phyloP scores from a whole-genome alignment of 2,113 vertebrate genomes.

The Neodontobutis hainanensis region DNA sequence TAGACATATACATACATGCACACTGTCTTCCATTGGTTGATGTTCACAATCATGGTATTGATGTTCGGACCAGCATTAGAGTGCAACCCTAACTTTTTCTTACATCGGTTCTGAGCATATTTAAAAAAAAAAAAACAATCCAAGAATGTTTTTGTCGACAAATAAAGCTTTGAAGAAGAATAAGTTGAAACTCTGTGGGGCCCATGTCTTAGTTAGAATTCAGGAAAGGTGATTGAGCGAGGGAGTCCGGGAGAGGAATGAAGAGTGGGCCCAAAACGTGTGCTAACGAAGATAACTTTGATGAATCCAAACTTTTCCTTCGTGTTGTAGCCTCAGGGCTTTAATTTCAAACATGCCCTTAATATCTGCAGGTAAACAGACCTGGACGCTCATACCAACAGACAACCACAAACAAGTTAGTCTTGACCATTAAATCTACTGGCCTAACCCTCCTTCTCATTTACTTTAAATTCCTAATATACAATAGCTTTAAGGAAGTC shows the following conservation, averaged over 20 bases:
- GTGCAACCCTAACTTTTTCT: conserved; percentile 36
- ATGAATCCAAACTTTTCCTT: conserved; percentile 34
- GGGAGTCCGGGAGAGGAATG: background rate
- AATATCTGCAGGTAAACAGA: conserved; percentile 32
- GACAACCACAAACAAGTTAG: background rate
- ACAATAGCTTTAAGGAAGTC: too few species aligned
- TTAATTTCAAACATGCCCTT: conserved; percentile 34
- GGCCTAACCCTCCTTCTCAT: too few species aligned
- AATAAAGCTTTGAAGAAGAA: conserved; percentile 19
- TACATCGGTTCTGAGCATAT: background rate
- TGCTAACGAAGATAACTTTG: conserved; percentile 51
- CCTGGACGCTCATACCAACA: conserved; percentile 28
- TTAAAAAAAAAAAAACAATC: conserved; percentile 17
- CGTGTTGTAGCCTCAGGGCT: conserved; percentile 30
- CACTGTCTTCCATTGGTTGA: conserved; percentile 12
- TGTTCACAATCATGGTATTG: conserved; percentile 22
- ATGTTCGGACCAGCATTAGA: conserved; percentile 21
- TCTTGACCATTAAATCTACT: too few species aligned
- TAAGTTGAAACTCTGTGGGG: conserved; percentile 24
- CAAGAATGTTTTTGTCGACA: background rate
- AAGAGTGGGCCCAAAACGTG: conserved; percentile 37
- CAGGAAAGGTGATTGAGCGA: conserved; percentile 3
- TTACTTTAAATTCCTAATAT: too few species aligned
- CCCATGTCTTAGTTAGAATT: conserved; percentile 40
- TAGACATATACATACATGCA: background rate